phyloP scores from a whole-genome alignment of 2,888 invertebrate species.

The Tinea pellionella region DNA sequence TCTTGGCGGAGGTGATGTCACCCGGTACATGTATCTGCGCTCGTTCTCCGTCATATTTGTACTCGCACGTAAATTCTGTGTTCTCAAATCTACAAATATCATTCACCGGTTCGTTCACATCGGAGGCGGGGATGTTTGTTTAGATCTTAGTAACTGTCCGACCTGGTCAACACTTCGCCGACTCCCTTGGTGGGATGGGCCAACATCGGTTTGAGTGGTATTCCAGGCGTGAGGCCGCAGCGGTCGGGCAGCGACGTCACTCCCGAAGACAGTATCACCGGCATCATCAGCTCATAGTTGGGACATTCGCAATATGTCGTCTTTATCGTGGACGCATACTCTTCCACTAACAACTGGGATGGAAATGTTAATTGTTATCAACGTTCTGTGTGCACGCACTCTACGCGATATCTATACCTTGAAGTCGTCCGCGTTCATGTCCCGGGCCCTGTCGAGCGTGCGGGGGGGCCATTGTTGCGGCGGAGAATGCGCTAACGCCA shows the following conservation, averaged over 20 bases:
- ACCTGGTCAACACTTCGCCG: conserved; percentile 84
- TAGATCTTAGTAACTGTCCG: no score
- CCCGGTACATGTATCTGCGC: conserved; percentile 84
- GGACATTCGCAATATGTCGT: conserved; percentile 97
- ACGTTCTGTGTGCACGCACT: background rate
- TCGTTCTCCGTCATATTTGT: conserved; percentile 99
- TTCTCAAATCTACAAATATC: conserved; percentile 76
- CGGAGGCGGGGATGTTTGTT: no score
- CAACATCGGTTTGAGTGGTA: conserved; percentile 98
- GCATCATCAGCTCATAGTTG: conserved; percentile 87
- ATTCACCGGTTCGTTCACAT: background rate
- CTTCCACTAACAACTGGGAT: conserved; percentile 72
- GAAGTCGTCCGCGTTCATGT: conserved; percentile 73
- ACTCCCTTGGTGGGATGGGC: conserved; percentile 98
- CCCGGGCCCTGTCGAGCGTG: conserved; percentile 72
- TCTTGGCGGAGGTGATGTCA: conserved; percentile 73
- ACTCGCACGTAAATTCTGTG: conserved; percentile 95
- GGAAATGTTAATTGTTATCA: background rate
- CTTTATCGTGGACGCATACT: conserved; percentile 82
- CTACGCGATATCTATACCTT: conserved; percentile 60
- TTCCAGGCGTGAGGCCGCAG: conserved; percentile 90
- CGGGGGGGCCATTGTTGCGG: conserved; percentile 76
- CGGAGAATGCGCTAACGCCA: conserved; percentile 83
- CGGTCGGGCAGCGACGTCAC: conserved; percentile 77
- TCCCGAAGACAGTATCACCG: conserved; percentile 82